These are phyloP conservation scores for Montipora capricornis DNA, from an alignment of 64 coral and sea anemone genomes.

Conservation along the genomic window DNA sequence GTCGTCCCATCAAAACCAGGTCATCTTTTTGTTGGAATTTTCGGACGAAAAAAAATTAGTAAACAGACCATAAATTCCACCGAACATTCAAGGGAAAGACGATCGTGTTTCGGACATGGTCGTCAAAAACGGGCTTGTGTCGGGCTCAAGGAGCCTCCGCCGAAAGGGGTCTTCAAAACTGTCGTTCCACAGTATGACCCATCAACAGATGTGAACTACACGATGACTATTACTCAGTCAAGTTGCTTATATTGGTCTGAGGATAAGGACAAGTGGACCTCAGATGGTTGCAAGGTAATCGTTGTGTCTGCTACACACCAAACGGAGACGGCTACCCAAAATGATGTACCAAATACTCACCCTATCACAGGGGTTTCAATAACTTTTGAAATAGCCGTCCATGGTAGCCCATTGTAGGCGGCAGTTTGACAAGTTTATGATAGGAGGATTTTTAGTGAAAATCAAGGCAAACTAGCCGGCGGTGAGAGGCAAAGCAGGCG, in stretches of 20 bases:
- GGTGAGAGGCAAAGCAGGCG: no score
- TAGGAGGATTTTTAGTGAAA: no score
- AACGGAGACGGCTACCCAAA: no score
- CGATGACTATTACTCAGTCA: constrained; percentile 26
- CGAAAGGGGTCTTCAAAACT: constrained; percentile 11
- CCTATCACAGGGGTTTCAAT: no score
- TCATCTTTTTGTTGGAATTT: constrained; percentile 55
- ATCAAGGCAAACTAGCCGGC: no score
- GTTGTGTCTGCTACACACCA: background rate
- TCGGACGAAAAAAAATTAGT: background rate
- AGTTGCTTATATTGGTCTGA: constrained; percentile 70
- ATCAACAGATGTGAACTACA: constrained; percentile 45
- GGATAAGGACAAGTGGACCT: constrained; percentile 38
- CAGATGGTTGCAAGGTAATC: constrained; percentile 60
- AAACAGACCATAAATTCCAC: background rate
- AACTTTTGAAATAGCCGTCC: no score
- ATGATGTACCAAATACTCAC: no score
- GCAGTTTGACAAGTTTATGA: no score
- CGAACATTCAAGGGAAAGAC: background rate
- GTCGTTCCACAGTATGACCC: constrained; percentile 22
- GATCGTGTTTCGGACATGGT: constrained; percentile 37
- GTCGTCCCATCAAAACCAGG: constrained; percentile 43
- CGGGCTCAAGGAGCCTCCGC: constrained; percentile 25
- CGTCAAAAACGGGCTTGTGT: constrained; percentile 33
- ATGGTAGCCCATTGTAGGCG: no score